A percentile compares a stretch with the other conserved stretches of the same genome.
These are phyloP conservation scores for Drosophila niveifrons DNA, from an alignment of 2,888 invertebrate species.

Conservation along the genomic window DNA sequence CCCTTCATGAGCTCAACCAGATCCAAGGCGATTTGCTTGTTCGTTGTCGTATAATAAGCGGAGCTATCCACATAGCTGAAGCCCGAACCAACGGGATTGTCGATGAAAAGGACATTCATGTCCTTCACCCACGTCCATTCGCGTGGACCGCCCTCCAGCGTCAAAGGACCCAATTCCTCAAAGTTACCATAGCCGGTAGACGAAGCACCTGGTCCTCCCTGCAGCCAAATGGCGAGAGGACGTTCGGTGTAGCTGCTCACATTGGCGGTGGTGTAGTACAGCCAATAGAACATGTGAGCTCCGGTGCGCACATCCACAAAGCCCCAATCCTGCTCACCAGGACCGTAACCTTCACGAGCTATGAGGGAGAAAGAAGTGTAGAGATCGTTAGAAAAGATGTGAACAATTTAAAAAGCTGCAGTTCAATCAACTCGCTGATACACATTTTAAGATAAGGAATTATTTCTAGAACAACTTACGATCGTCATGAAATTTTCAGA, in stretches of 20 bases:
- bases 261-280: conserved; percentile 90
- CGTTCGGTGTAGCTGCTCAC: conserved; percentile 88
- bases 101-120: conserved; percentile 94
- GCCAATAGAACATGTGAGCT: conserved; percentile 95
- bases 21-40: conserved; percentile 90
- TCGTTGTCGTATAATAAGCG: conserved; percentile 86
- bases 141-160: conserved; percentile 89
- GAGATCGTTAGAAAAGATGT: not conserved
- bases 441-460: no score
- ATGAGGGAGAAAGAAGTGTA: not conserved
- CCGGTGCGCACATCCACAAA: conserved; percentile 90
- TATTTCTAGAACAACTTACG: no score
- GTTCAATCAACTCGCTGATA: no score
- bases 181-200: conserved; percentile 95
- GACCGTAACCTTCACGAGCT: conserved; percentile 86
- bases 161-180: conserved; percentile 92
- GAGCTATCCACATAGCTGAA: conserved; percentile 91
- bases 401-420: not conserved
- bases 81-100: conserved; percentile 96
- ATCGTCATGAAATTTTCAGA: no score
- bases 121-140: conserved; percentile 91
- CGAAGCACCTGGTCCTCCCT: conserved; percentile 94
- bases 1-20: conserved; percentile 90
- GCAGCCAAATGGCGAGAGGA: conserved; percentile 94
- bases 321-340: conserved; percentile 90